Conservation (phyloP, 2,888 invertebrate species). For the Andrena chrysosceles region DNA sequence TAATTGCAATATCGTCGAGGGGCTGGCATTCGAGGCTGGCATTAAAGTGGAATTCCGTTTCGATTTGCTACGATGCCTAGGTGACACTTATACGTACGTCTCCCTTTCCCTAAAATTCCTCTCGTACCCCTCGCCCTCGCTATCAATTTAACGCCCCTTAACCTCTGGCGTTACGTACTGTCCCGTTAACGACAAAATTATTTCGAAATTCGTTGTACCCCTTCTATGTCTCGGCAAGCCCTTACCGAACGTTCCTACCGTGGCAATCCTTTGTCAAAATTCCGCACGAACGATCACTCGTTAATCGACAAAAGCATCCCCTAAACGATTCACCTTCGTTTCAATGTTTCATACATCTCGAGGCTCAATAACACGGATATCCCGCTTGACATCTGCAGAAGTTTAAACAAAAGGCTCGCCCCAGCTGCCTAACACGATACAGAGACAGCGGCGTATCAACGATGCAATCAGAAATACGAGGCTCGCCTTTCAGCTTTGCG, state of each 20-base stretch:
- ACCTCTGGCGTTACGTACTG: conserved; percentile 3
- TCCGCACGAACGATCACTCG: too few species aligned
- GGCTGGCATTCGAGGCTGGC: conserved; percentile 61
- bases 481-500: background rate
- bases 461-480: conserved; percentile 4
- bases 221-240: background rate
- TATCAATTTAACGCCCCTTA: conserved; percentile 33
- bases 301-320: too few species aligned
- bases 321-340: too few species aligned
- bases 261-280: too few species aligned
- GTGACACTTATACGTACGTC: conserved; percentile 35
- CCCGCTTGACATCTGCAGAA: background rate
- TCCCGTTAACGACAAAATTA: background rate
- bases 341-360: too few species aligned
- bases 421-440: background rate
- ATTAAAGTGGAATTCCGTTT: conserved; percentile 72
- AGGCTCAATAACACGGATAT: too few species aligned
- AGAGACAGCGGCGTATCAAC: conserved; percentile 4
- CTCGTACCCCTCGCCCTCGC: conserved; percentile 1
- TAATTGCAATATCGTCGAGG: conserved; percentile 76
- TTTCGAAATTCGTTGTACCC: background rate
- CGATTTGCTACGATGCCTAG: conserved; percentile 54
- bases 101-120: background rate
- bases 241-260: too few species aligned
- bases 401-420: conserved; percentile 1